Base-by-base conservation (phyloP, 2,797 vertebrate genomes). In the Cryptoprocta ferox region DNA sequence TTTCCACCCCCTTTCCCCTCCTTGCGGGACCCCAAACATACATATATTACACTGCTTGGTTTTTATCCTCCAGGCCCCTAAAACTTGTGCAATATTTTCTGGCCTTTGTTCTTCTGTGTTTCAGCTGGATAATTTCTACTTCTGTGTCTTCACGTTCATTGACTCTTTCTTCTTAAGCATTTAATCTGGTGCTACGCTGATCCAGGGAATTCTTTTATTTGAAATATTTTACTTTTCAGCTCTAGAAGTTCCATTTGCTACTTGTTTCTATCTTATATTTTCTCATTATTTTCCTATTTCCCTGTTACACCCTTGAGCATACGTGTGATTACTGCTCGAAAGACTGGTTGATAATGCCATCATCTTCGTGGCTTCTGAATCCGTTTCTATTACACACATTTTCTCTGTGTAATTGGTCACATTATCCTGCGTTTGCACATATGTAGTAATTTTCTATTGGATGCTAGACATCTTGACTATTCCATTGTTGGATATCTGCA, bases 401-500 rank as follows among this genome's bases (percentile, higher is more conserved):
- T 87, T 66, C 30, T 28, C 42, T 56, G 4, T 39, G 11, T 30
- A 35, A 4, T 16, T 35, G 11, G 11, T 92, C 30, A 12, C 2
- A 3, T 53, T 32, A 4, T 26, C 42, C 21, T 66, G 35, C n/a
- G 39, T n/a, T 35, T 71, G 50, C 26, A 10, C 10, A 0, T 10
- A 26, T 37, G 35, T 80, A 39, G 16, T 45, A 2, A 66, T 61
- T 80, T 81, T 84, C 75, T 14, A 61, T 48, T 63, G 32, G 30
- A 26, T 71, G 35, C 30, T 56, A 8, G 63, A 19, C 30, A 82
- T 15, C 30, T 48, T 75, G 30, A 61, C 6, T 11, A 35, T 30
- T 35, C 19, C 32, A 1, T 16, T 32, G 0, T 24, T 30, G 26
- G 26, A 19, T 3, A 9, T 42, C 5, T 42, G 1, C 1, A 6